phyloP scores from a whole-genome alignment of 2,888 invertebrate genomes.

The Oscheius sp. region DNA sequence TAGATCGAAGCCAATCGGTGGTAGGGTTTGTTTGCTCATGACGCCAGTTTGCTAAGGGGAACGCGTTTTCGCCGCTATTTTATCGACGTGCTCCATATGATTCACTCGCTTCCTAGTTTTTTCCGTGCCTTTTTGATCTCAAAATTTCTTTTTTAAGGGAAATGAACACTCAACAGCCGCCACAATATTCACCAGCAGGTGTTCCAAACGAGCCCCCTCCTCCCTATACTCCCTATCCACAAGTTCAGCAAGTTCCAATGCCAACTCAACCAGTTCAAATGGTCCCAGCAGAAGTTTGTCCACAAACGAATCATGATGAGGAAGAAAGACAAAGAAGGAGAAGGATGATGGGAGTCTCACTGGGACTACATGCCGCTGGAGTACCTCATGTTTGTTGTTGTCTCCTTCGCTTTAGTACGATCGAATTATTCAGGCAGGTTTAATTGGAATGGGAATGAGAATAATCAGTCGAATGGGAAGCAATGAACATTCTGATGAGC shows the following conservation, averaged over 20 bases:
- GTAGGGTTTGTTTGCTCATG: too few relatives aligned
- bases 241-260: too few relatives aligned
- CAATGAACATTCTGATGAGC: not conserved
- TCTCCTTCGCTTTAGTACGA: not conserved
- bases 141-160: not conserved
- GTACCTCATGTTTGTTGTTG: conserved; percentile 8
- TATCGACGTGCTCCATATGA: too few relatives aligned
- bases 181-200: not conserved
- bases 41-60: too few relatives aligned
- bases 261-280: too few relatives aligned
- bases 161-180: not conserved
- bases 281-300: not conserved
- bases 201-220: not conserved
- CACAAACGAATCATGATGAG: not conserved
- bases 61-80: too few relatives aligned
- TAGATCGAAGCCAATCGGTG: too few relatives aligned
- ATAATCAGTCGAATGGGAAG: not conserved
- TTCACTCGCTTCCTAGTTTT: too few relatives aligned
- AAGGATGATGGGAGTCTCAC: not conserved
- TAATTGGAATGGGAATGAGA: not conserved
- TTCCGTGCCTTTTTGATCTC: too few relatives aligned
- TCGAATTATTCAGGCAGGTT: conserved; percentile 2
- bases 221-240: too few relatives aligned
- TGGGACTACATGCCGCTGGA: conserved; percentile 15
- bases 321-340: not conserved